A percentile compares a stretch with the other conserved stretches of the same genome.
phyloP scores from a whole-genome alignment of 2,113 vertebrate genomes.

The Alaudala cheleensis region DNA sequence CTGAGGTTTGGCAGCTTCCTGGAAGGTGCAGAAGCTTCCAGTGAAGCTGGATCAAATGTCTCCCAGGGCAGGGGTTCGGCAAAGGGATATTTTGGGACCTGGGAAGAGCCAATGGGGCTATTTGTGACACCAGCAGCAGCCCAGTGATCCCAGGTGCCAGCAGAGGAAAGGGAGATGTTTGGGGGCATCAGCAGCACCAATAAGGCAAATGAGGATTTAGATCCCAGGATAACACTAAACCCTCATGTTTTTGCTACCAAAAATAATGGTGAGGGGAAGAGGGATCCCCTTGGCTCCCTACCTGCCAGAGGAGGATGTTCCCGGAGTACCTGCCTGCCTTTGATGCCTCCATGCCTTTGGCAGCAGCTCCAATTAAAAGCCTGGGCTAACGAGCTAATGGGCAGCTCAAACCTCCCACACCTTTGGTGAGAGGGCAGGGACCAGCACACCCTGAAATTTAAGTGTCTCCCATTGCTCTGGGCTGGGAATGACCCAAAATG shows the following conservation, averaged over 20 bases:
- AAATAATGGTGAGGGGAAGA: fast-evolving
- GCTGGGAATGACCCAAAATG: background rate
- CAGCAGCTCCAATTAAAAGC: background rate
- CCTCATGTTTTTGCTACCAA: background rate
- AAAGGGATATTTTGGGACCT: background rate
- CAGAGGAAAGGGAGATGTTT: background rate
- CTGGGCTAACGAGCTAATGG: background rate
- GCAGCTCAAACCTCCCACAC: background rate
- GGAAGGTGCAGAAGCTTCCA: background rate
- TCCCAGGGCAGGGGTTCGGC: background rate
- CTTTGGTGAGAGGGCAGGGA: background rate
- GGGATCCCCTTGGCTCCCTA: background rate
- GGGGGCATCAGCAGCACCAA: background rate
- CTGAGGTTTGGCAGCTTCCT: background rate
- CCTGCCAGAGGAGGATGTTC: background rate
- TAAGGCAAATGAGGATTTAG: background rate
- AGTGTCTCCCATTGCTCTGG: fast-evolving
- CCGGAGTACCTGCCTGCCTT: background rate
- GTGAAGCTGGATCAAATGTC: background rate
- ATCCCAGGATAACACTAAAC: fast-evolving
- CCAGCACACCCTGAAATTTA: background rate
- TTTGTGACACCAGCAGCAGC: background rate
- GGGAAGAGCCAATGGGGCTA: background rate
- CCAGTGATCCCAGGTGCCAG: background rate
- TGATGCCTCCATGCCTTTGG: background rate